Base-by-base conservation (phyloP, 2,113 vertebrate species). In the Delphinus delphis region DNA sequence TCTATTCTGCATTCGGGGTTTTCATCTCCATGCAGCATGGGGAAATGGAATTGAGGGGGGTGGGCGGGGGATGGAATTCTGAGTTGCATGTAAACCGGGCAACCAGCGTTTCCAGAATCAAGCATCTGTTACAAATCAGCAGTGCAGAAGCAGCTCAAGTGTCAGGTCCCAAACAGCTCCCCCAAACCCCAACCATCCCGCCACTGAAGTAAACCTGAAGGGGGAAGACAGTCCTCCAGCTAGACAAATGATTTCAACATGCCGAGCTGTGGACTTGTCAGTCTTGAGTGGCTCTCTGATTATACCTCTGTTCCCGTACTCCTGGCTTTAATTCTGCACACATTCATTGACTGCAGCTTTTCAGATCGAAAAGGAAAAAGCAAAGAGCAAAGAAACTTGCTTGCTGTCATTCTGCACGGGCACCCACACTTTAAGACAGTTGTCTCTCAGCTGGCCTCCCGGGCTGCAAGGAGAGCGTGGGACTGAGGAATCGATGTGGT, bases 51-150 rank as follows among this genome's bases (percentile, higher is more conserved):
- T 89, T n/a, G 33, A 1, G 55, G 76, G 76, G 76, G 87, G 58
- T 65, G 88, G 36, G 63, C 28, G 47, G 62, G 87, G 62, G 47
- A 88, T 65, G 92, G 79, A 68, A 12, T 67, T 96, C 77, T 67
- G 87, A 77, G 65, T 77, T 92, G 90, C 70, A 33, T 68, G 55
- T 71, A 97, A 94, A 93, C 97, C 79, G 60, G 88, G 96, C 26
- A 38, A 77, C 84, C 84, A 97, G 81, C 36, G 65, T 98, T 98
- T 96, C 95, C 93, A 67, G 86, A 65, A 97, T 92, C 89, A 65
- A 79, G 73, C 74, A 63, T 92, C 88, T 95, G 96, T 88, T 96
- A 84, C 89, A 92, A 96, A 98, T 92, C 90, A 97, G 97, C 36
- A 65, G 60, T 10, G 44, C 58, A 92, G 95, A 84, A 86, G 93